Percentiles rank a stretch among this genome's conserved stretches.
Conservation (phyloP, 2,113 vertebrate species). For the Cinclus cinclus region DNA sequence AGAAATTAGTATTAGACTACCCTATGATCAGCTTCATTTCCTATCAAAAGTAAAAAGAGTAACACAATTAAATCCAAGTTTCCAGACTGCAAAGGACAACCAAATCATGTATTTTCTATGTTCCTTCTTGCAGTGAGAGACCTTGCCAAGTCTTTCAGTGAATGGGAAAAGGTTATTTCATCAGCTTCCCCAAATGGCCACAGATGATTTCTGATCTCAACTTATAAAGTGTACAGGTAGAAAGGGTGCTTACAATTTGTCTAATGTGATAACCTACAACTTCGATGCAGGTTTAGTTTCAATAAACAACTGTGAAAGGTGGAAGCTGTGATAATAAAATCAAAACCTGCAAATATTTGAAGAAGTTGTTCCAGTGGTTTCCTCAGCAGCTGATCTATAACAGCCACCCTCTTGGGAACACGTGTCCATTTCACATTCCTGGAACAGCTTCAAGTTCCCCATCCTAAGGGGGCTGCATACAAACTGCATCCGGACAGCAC, state of each 20-base stretch:
- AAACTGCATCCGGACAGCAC: rapidly evolving
- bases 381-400: neutral
- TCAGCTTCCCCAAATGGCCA: neutral
- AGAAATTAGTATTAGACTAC: neutral
- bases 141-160: neutral
- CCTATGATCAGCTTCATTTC: neutral
- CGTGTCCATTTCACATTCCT: neutral
- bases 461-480: neutral
- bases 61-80: neutral
- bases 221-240: neutral
- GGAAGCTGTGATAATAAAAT: neutral
- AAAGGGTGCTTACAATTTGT: neutral
- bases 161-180: neutral
- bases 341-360: neutral
- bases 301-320: neutral
- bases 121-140: neutral
- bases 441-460: neutral
- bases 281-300: neutral
- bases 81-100: neutral
- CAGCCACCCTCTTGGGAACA: neutral
- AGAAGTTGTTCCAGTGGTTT: neutral
- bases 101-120: neutral
- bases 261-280: neutral
- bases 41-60: neutral
- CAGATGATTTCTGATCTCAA: neutral